phyloP scores from a whole-genome alignment of 2,888 invertebrate genomes.

The Tinea pellionella region DNA sequence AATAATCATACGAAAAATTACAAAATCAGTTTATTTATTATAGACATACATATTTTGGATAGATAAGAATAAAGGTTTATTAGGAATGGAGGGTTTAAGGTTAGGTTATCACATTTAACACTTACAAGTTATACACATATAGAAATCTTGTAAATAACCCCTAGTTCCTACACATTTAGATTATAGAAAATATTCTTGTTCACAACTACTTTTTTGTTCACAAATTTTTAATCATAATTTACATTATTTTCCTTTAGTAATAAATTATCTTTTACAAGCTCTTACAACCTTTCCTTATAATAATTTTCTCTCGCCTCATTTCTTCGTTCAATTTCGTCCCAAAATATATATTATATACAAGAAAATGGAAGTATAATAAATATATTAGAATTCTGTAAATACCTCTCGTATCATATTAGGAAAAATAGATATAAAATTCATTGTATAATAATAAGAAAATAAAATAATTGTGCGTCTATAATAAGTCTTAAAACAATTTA shows the following conservation, averaged over 20 bases:
- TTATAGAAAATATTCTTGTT: neutral
- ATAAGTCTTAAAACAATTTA: too few relatives aligned
- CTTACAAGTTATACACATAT: constrained; percentile 6
- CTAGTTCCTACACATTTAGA: neutral
- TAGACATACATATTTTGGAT: constrained; percentile 26
- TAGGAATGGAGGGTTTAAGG: constrained; percentile 53
- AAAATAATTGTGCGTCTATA: neutral
- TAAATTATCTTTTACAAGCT: neutral
- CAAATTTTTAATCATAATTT: constrained; percentile 14
- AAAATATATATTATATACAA: neutral
- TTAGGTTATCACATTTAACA: constrained; percentile 64
- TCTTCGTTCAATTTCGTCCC: neutral
- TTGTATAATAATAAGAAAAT: neutral
- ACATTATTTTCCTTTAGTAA: constrained; percentile 11
- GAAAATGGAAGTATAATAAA: neutral
- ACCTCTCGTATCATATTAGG: too few relatives aligned
- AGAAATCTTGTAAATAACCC: neutral
- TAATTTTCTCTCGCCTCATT: neutral
- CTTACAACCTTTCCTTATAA: neutral
- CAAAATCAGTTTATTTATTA: constrained; percentile 53
- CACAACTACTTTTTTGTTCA: constrained; percentile 7
- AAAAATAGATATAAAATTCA: neutral
- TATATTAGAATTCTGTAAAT: neutral
- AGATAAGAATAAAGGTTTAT: constrained; percentile 41
- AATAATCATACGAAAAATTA: constrained; percentile 22